Evolutionary conservation across 2,888 invertebrate species (phyloP).

Genomic region (Iselma pallidipennis): DNA sequence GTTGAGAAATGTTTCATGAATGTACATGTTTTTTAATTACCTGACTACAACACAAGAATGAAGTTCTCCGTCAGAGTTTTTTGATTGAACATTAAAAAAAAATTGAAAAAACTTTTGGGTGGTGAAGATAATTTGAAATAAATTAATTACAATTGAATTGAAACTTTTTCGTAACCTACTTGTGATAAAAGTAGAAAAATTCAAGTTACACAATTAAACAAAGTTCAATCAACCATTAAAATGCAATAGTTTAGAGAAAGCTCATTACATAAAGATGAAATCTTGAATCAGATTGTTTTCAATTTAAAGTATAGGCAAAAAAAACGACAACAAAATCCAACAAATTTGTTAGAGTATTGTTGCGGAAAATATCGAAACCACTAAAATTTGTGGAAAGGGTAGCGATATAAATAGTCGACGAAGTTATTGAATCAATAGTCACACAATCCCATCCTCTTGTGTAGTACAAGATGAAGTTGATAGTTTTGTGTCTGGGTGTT

Average conservation of each 20-base stretch:
- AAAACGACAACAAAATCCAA: constrained; percentile 36
- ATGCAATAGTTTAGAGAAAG: constrained; percentile 48
- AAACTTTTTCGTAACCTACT: constrained; percentile 22
- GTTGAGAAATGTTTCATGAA: background rate
- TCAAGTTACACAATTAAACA: constrained; percentile 35
- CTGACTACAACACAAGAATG: background rate
- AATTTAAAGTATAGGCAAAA: constrained; percentile 30
- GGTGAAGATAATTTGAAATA: background rate
- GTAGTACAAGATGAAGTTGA: constrained; percentile 45
- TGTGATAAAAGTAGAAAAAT: constrained; percentile 8
- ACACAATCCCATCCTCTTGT: constrained; percentile 27
- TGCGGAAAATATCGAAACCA: constrained; percentile 46
- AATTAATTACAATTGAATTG: background rate
- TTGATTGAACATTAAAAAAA: background rate
- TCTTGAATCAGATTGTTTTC: constrained; percentile 20
- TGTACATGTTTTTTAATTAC: background rate
- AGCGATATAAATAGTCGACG: constrained; percentile 43
- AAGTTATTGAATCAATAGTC: constrained; percentile 26
- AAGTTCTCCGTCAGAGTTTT: background rate
- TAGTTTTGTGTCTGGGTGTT: constrained; percentile 47
- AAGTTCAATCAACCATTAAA: constrained; percentile 47
- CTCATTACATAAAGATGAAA: constrained; percentile 51
- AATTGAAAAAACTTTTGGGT: background rate
- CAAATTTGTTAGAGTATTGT: constrained; percentile 40
- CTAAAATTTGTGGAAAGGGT: constrained; percentile 33